A percentile compares a stretch with the other conserved stretches of the same genome.
These are phyloP conservation scores for Brachyhypopomus occidentalis DNA, from an alignment of 2,113 vertebrate species.

Conservation along the genomic window DNA sequence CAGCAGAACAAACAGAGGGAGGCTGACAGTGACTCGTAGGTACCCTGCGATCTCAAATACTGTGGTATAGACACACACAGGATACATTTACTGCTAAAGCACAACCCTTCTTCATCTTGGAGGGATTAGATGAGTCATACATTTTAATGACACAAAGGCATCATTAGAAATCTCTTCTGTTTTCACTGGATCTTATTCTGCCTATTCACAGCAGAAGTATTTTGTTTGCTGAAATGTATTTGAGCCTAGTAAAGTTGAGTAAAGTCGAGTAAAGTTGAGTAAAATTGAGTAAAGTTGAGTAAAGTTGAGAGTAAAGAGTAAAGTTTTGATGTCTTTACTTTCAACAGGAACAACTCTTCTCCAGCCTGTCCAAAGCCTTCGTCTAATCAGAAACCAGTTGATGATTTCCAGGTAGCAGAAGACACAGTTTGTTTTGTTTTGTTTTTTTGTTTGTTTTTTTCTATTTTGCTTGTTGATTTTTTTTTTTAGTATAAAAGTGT, in stretches of 20 bases:
- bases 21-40: constrained; percentile 66
- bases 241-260: no score
- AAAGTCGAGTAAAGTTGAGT: no score
- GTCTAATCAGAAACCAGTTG: constrained; percentile 43
- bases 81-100: no score
- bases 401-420: constrained; percentile 58
- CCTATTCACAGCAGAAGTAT: background rate
- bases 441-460: background rate
- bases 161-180: background rate
- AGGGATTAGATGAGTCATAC: background rate
- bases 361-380: constrained; percentile 46
- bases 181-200: background rate
- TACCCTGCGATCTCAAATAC: constrained; percentile 35
- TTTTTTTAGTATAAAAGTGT: background rate
- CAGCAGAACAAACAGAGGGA: constrained; percentile 57
- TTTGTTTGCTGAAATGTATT: background rate
- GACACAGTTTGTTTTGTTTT: background rate
- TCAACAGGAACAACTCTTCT: constrained; percentile 44
- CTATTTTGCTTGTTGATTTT: constrained; percentile 29
- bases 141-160: background rate
- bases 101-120: background rate
- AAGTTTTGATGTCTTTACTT: background rate
- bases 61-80: background rate
- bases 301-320: no score
- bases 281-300: no score